Evolutionary conservation across 37 sponge, comb jelly and placozoan genomes (phyloP), one percentile per base, ranked within the genome.

Genomic region (Mnemiopsis leidyi): DNA sequence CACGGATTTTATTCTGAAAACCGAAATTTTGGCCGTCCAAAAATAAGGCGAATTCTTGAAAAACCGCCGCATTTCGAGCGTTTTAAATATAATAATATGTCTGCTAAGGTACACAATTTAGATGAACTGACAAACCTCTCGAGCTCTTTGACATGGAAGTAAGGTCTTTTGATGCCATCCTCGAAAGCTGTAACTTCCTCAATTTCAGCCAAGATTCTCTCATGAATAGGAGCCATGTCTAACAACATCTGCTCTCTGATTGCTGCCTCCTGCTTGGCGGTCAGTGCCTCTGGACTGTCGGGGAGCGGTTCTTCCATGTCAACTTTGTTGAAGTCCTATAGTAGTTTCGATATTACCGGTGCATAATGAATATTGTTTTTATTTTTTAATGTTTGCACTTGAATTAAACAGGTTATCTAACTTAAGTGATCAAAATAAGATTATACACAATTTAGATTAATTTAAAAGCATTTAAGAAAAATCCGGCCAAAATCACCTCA

Each of bases 91-190:
- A n/a, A n/a, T n/a, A n/a, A n/a, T n/a, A n/a, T n/a, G n/a, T n/a
- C n/a, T n/a, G n/a, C n/a, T n/a, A n/a, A n/a, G n/a, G n/a, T n/a
- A n/a, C n/a, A n/a, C n/a, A n/a, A n/a, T n/a, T n/a, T n/a, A n/a
- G n/a, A 48, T 48, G 75, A 71, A 28, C 75, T 28, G 20, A 82
- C 38, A 23, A 2, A 82, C 90, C 90, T 85, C 61, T 85, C 90
- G 25, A 85, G 61, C 61, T 85, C 90, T 61, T 97, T 96, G 68
- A 95, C 96, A 69, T 97, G 97, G 94, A 97, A 97, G 93, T 97
- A 97, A 23, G 97, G 97, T 34, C 97, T 83, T 71, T 96, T 96
- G 68, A 97, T 95, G 3, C 90, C 90, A 24, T 92, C 73, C 61
- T 85, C 90, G 39, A 40, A 85, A 23, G 67, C 7, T 61, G 24